Evolutionary conservation across 2,113 vertebrate species (phyloP), one percentile per base, ranked within the genome.

Genomic region (Podarcis raffonei): DNA sequence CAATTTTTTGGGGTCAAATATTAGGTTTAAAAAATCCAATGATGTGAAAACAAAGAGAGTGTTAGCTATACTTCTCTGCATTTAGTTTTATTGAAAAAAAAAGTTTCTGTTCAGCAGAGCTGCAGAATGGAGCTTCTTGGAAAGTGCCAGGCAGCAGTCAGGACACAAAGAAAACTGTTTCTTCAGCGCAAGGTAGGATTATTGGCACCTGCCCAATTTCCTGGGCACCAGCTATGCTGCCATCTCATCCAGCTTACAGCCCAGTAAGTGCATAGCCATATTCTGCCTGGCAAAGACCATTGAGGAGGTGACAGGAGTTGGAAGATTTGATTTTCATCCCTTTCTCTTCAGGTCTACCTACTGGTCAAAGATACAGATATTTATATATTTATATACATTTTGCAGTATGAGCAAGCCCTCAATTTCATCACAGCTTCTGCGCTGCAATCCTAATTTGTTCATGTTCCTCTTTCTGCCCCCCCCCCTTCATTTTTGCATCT

Each of bases 51-150:
- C 39, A 39, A 30, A 93, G 69, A 15, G 88, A 87, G 3, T 89
- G 59, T 0, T 66, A n/a, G 87, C 30, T 65, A 76, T 5, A 0
- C 71, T 91, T 82, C 5, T 82, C 30, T 2, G 0, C 75, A 89
- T 87, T 92, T 39, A 72, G 92, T 89, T 71, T 86, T 86, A 95
- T 83, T 97, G 95, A 97, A 96, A 93, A 94, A 89, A 96, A 93
- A 94, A 95, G 97, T 97, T 97, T 97, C 95, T 97, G 81, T 97
- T 92, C 95, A 96, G 96, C 97, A 97, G 97, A 96, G 92, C 86
- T 95, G 96, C 94, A 96, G 96, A 97, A 71, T 57, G 93, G 96
- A 97, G 77, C 94, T 88, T 93, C 95, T 94, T 90, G 96, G 96
- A 92, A 97, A 97, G 95, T 95, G 89, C 96, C 97, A 97, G 95